Evolutionary conservation across 1,140 invertebrate species (phyloP).

Genomic region (Hestina assimilis): DNA sequence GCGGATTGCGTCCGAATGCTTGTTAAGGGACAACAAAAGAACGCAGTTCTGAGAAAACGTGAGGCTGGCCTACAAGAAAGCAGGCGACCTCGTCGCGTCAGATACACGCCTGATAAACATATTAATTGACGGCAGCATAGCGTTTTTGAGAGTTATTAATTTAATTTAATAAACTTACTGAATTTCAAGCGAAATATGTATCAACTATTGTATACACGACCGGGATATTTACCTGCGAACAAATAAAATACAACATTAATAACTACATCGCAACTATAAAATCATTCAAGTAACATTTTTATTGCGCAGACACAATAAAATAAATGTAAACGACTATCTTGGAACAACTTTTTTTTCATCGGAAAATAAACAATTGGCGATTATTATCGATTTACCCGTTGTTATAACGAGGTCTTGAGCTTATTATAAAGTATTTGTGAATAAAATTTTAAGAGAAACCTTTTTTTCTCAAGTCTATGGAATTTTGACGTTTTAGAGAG

Average conservation of each 20-base stretch:
- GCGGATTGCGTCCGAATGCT: slow-evolving; percentile 6
- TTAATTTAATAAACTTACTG: slow-evolving; percentile 22
- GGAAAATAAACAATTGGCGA: slow-evolving; percentile 26
- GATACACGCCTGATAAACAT: slow-evolving; percentile 25
- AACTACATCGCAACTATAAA: slow-evolving; percentile 40
- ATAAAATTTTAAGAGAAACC: slow-evolving; percentile 3
- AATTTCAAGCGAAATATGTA: no score
- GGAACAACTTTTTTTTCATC: slow-evolving; percentile 25
- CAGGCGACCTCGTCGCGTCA: slow-evolving; percentile 40
- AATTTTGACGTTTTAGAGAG: background rate
- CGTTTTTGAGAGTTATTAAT: slow-evolving; percentile 12
- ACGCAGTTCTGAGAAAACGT: slow-evolving; percentile 20
- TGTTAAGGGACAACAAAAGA: slow-evolving; percentile 33
- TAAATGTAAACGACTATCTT: slow-evolving; percentile 33
- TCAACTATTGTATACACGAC: slow-evolving; percentile 8
- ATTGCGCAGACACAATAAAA: slow-evolving; percentile 34
- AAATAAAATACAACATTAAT: slow-evolving; percentile 44
- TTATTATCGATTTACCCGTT: slow-evolving; percentile 25
- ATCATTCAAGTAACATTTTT: slow-evolving; percentile 43
- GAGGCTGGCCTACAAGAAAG: slow-evolving; percentile 38
- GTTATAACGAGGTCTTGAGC: slow-evolving; percentile 15
- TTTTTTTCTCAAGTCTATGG: background rate
- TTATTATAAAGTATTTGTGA: slow-evolving; percentile 8
- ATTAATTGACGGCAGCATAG: slow-evolving; percentile 24
- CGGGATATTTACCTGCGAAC: slow-evolving; percentile 58